Evolutionary conservation across 2,113 vertebrate genomes (phyloP), one percentile per base, ranked within the genome.

Genomic region (Corythoichthys intestinalis): DNA sequence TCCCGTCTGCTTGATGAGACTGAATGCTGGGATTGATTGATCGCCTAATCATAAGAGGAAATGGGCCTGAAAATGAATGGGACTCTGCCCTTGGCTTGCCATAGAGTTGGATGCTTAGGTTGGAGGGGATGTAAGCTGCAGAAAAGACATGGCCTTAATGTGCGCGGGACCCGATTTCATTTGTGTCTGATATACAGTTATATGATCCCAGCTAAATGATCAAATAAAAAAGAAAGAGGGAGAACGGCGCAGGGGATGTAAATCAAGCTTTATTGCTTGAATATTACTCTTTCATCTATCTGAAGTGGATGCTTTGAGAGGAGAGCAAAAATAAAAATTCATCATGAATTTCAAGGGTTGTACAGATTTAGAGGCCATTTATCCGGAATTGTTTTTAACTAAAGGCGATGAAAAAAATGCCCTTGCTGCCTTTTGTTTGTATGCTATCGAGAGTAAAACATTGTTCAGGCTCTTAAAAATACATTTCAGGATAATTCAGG

Each of bases 41-140:
- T 93, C 87, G 89, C 90, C 93, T 93, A 93, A 93, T 93, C 93
- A 93, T 93, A 90, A 88, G 89, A 93, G 93, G 93, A 93, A 93
- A 93, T 93, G 93, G 91, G 92, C 90, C 93, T 93, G 93, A 93
- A 93, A 93, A 93, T 93, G 91, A 93, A 93, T 91, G 91, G 90
- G 82, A 92, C 90, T 91, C 88, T 93, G 93, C 93, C 92, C 93
- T 92, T 93, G 92, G 91, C 91, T 91, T 86, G 87, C 87, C 76
- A 75, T 88, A 84, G 86, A 88, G 83, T 82, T 83, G 79, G 78
- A 85, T 81, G 79, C 84, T 87, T 87, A 91, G 90, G 78, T 87
- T 85, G 79, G 82, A 83, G 85, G 83, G 86, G 87, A 76, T 90
- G 89, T 89, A 86, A 85, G 89, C 90, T 82, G 86, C 81, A 88